Evolutionary conservation across 35 echinoderm and acorn worm species (phyloP).

Genomic region (Anneissia japonica): DNA sequence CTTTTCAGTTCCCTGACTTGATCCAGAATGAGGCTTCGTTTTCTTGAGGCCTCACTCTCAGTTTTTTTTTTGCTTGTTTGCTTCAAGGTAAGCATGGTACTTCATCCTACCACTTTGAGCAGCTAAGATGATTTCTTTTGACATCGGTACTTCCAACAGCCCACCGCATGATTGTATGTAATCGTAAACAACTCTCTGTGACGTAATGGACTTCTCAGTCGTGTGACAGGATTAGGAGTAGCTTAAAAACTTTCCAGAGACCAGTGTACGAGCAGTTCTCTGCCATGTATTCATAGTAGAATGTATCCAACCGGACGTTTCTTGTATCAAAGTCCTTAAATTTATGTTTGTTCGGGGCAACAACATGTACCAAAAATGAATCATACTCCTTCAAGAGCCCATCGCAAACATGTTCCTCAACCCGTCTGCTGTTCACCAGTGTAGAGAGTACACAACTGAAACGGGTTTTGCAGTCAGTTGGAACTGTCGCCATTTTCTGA

Average conservation of each 20-base stretch:
- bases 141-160: too few relatives aligned
- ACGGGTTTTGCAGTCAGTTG: neutral
- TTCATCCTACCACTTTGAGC: too few relatives aligned
- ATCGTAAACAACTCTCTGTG: slow-evolving; percentile 39
- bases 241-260: neutral
- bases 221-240: slow-evolving; percentile 41
- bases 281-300: neutral
- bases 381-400: neutral
- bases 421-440: neutral
- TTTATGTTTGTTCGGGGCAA: neutral
- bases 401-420: neutral
- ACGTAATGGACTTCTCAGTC: slow-evolving; percentile 24
- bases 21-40: too few relatives aligned
- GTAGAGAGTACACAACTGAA: neutral
- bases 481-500: neutral
- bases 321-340: neutral
- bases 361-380: neutral
- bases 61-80: too few relatives aligned
- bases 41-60: too few relatives aligned
- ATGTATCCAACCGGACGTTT: neutral
- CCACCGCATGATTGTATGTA: slow-evolving; percentile 34
- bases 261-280: neutral
- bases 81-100: too few relatives aligned
- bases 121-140: too few relatives aligned
- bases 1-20: too few relatives aligned